Conservation (phyloP, 92 coral and sea anemone species). For the Palythoa grandis region DNA sequence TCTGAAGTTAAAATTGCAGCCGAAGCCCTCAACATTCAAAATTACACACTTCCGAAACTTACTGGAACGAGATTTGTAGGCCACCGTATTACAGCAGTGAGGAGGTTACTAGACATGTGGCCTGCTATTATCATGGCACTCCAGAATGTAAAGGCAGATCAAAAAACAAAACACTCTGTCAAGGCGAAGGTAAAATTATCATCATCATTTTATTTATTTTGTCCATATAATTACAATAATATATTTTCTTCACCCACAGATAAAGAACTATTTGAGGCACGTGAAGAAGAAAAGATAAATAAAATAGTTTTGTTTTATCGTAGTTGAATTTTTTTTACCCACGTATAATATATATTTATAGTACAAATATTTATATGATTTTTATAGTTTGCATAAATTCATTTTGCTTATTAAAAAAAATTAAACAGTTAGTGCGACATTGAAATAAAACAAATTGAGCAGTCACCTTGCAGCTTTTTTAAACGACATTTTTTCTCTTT, state of each 20-base stretch:
- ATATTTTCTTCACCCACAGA: background rate
- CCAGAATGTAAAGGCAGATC: slow-evolving; percentile 15
- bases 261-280: background rate
- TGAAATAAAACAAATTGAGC: background rate
- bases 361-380: background rate
- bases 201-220: background rate
- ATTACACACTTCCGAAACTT: slow-evolving; percentile 7
- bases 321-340: background rate
- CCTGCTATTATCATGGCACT: slow-evolving; percentile 1
- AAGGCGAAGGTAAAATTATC: slow-evolving; percentile 3
- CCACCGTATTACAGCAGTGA: slow-evolving; percentile 10
- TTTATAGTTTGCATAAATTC: background rate
- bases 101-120: slow-evolving; percentile 25
- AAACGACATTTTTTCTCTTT: background rate
- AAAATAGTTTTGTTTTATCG: slow-evolving; percentile 3
- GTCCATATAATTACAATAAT: background rate
- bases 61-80: slow-evolving; percentile 36
- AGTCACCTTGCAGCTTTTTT: background rate
- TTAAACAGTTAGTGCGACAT: background rate
- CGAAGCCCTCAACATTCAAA: slow-evolving; percentile 7
- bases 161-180: slow-evolving; percentile 1
- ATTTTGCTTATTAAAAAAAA: background rate
- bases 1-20: slow-evolving; percentile 16
- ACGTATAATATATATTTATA: background rate
- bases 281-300: background rate